Conservation (phyloP, 2,113 vertebrate species). For the Rhea americana region DNA sequence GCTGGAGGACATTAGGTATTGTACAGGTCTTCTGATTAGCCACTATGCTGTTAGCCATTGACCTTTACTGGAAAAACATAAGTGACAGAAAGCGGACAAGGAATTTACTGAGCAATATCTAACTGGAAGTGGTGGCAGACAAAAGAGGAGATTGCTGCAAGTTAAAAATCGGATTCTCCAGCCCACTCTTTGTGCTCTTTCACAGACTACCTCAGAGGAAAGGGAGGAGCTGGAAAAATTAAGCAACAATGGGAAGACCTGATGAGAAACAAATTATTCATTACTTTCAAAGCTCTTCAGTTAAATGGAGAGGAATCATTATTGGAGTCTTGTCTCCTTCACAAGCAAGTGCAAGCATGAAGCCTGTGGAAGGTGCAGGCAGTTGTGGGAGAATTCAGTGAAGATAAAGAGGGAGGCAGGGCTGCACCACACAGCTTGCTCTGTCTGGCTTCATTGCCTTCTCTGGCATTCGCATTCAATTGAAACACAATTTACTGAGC, state of each 20-base stretch:
- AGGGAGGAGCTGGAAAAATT: not conserved
- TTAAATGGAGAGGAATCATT: not conserved
- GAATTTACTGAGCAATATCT: not conserved
- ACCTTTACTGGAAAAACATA: not conserved
- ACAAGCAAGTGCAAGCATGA: not conserved
- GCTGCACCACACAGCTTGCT: fast-evolving
- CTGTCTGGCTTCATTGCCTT: not conserved
- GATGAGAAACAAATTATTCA: not conserved
- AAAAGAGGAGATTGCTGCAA: not conserved
- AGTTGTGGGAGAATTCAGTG: not conserved
- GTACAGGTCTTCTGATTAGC: not conserved
- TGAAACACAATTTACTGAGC: not conserved
- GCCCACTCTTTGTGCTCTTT: not conserved
- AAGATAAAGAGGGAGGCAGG: not conserved
- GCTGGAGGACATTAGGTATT: not conserved
- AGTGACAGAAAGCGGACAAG: not conserved
- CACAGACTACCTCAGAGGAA: not conserved
- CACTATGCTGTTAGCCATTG: not conserved
- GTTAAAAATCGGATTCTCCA: not conserved
- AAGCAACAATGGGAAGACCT: not conserved
- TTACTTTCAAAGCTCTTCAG: not conserved
- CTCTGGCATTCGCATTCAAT: not conserved
- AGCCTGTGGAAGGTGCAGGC: not conserved
- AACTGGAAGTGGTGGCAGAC: not conserved
- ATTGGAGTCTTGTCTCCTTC: not conserved